Base-by-base conservation (phyloP, 2,888 invertebrate species). In the Agrilus mali region DNA sequence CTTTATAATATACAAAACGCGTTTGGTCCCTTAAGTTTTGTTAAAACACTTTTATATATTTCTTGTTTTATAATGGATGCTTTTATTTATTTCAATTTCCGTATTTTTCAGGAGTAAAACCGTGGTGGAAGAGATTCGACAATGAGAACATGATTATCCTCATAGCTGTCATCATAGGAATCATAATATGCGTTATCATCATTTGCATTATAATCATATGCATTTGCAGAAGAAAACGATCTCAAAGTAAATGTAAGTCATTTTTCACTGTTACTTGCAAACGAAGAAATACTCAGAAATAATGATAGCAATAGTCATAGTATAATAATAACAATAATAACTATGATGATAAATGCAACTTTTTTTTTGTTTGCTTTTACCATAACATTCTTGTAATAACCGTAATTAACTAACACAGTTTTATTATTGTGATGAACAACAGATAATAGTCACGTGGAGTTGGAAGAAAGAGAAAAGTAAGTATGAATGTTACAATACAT, bases 381-480 rank as follows among this genome's bases (percentile, higher is more conserved):
- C 10, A 27, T 38, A 20, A 38, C 4, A 13, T 12, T 7, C 2
- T 44, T 36, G 40, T 15, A 8, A 31, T 13, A 35, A 43, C 31
- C 44, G 36, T 49, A 43, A 53, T 49, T 53, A 52, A 53, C 48
- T 42, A 22, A 45, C 27, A 27, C 48, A 37, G 49, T 47, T 53
- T 50, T 48, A 41, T 60, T 56, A 55, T 60, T 61, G 60, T 63
- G 60, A 68, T 67, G 69, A 66, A 68, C 64, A 64, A 67, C 75
- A 84, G 84, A 82, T 74, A 83, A 80, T 76, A 83, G 78, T 69
- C 80, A 82, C 53, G 78, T 83, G 69, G 82, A 83, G 65, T 72
- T 85, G 76, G 84, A 85, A 69, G 85, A 86, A 69, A 75, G 85
- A 64, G 85, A 86, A 71, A 86, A 86, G 86, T 86, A 80, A 86